These are phyloP conservation scores for Chalcosyrphus nemorum DNA, from an alignment of 2,888 invertebrate species.

Conservation along the genomic window DNA sequence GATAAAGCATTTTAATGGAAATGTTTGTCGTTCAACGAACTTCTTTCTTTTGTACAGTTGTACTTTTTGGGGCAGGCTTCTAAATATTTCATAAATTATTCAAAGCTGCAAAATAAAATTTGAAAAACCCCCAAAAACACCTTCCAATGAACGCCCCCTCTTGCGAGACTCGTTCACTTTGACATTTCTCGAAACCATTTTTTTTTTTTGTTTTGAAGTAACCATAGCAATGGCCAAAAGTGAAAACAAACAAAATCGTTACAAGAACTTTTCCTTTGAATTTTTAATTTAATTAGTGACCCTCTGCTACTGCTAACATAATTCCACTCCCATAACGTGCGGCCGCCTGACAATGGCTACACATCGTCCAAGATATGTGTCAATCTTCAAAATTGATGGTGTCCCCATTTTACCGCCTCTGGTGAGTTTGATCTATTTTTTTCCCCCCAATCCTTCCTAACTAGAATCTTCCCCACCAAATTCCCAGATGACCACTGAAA, in stretches of 20 bases:
- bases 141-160: slow-evolving; percentile 1
- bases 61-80: too few species aligned
- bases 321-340: too few species aligned
- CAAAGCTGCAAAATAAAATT: too few species aligned
- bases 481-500: slow-evolving; percentile 79
- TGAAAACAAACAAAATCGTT: slow-evolving; percentile 70
- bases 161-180: slow-evolving; percentile 43
- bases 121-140: too few species aligned
- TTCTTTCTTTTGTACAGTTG: too few species aligned
- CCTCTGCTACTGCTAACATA: too few species aligned
- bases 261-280: slow-evolving; percentile 65
- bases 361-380: slow-evolving; percentile 73
- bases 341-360: slow-evolving; percentile 49
- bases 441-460: too few species aligned
- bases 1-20: too few species aligned
- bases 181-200: too few species aligned
- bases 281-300: slow-evolving; percentile 71
- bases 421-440: slow-evolving; percentile 76
- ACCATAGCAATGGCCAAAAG: slow-evolving; percentile 64
- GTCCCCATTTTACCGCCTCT: slow-evolving; percentile 80
- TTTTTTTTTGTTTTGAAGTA: slow-evolving; percentile 43
- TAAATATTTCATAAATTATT: too few species aligned
- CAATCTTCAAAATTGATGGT: slow-evolving; percentile 80
- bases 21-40: too few species aligned
- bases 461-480: too few species aligned